Conservation (phyloP, 1,140 invertebrate genomes). For the Ectropis grisescens region DNA sequence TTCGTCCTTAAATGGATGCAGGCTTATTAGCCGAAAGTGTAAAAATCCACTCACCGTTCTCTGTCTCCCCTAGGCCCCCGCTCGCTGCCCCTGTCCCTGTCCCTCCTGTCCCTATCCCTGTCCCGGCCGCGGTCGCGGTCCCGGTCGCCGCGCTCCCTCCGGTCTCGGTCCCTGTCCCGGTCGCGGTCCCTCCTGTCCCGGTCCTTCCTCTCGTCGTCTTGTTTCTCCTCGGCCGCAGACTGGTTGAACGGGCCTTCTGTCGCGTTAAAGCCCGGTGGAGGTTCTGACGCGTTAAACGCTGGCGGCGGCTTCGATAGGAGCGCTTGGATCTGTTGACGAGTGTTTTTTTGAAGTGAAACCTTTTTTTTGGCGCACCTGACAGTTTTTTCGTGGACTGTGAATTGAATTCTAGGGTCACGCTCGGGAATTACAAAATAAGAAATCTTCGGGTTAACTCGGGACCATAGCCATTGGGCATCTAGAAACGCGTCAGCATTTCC, state of each 20-base stretch:
- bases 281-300: conserved; percentile 50
- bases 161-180: conserved; percentile 15
- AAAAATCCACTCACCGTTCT: conserved; percentile 33
- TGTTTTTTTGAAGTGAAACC: too few relatives aligned
- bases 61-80: too few relatives aligned
- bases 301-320: conserved; percentile 59
- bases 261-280: conserved; percentile 48
- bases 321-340: conserved; percentile 58
- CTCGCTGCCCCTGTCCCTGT: conserved; percentile 4
- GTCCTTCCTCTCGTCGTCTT: conserved; percentile 30
- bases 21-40: too few relatives aligned
- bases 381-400: too few relatives aligned
- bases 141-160: conserved; percentile 22
- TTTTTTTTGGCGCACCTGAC: too few relatives aligned
- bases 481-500: too few relatives aligned
- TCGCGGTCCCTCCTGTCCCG: conserved; percentile 20
- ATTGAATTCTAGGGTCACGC: too few relatives aligned
- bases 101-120: conserved; percentile 28
- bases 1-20: too few relatives aligned
- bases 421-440: too few relatives aligned
- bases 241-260: conserved; percentile 28
- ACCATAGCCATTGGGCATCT: too few relatives aligned
- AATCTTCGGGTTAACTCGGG: too few relatives aligned
- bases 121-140: conserved; percentile 32
- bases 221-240: conserved; percentile 35